Evolutionary conservation across 2,113 vertebrate species (phyloP).

Genomic region (Morone chrysops): DNA sequence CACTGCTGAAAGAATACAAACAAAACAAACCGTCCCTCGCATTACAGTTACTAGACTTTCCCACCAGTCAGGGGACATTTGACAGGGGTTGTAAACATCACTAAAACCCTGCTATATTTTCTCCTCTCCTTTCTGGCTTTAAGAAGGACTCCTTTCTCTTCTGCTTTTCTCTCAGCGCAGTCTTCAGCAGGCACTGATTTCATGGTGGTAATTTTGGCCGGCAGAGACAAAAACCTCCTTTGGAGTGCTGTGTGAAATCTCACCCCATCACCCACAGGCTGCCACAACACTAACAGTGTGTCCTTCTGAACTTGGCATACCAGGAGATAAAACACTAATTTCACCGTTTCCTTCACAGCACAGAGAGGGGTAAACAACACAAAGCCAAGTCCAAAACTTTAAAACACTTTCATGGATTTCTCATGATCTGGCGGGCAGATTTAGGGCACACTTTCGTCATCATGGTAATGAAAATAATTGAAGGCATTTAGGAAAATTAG

Average conservation of each 20-base stretch:
- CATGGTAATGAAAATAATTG: neutral
- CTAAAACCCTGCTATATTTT: constrained; percentile 57
- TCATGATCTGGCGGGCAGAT: constrained; percentile 41
- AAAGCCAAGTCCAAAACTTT: constrained; percentile 51
- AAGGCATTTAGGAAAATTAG: neutral
- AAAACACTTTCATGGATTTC: constrained; percentile 32
- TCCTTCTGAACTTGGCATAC: constrained; percentile 73
- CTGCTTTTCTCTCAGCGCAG: constrained; percentile 60
- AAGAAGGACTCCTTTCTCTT: constrained; percentile 58
- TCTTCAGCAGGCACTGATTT: constrained; percentile 78
- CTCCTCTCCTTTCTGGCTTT: constrained; percentile 47
- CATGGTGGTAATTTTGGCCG: constrained; percentile 79
- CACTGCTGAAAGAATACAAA: neutral
- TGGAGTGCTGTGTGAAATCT: constrained; percentile 76
- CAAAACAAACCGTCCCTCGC: neutral
- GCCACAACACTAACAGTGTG: constrained; percentile 71
- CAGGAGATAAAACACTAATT: constrained; percentile 67
- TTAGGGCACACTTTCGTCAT: constrained; percentile 7
- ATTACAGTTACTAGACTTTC: constrained; percentile 39
- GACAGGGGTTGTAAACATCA: constrained; percentile 56
- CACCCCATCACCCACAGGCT: constrained; percentile 73
- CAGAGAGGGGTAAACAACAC: constrained; percentile 37
- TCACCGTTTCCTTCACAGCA: constrained; percentile 50
- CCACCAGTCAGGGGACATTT: constrained; percentile 63
- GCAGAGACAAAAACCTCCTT: constrained; percentile 76